Conservation (phyloP, 2,113 vertebrate species). For the Lophotis ruficrista region DNA sequence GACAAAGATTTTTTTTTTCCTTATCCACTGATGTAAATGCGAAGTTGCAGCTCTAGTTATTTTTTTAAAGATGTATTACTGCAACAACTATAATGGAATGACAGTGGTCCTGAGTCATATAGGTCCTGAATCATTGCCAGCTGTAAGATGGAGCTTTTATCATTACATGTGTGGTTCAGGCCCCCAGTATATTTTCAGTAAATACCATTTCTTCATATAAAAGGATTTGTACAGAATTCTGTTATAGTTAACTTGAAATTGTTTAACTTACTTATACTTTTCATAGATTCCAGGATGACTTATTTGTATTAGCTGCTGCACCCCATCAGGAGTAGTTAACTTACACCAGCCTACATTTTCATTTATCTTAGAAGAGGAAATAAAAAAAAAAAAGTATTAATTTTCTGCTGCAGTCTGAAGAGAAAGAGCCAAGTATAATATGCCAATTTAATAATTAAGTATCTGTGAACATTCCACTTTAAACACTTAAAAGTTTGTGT, state of each 20-base stretch:
- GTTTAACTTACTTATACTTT: slow-evolving; percentile 67
- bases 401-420: not conserved
- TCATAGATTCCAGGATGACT: slow-evolving; percentile 69
- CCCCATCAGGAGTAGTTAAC: slow-evolving; percentile 70
- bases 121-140: not conserved
- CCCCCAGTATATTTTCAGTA: not conserved
- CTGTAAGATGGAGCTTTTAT: not conserved
- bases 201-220: not conserved
- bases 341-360: slow-evolving; percentile 73
- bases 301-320: slow-evolving; percentile 70
- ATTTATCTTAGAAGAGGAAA: slow-evolving; percentile 61
- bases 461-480: not conserved
- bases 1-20: not conserved
- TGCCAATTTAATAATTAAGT: not conserved
- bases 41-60: not conserved
- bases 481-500: not conserved
- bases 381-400: not conserved
- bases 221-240: not conserved
- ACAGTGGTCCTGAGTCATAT: not conserved
- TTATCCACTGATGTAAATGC: not conserved
- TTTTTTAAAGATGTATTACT: not conserved
- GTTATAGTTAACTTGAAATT: not conserved
- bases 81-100: not conserved
- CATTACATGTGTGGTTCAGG: not conserved
- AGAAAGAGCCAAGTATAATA: not conserved